These are phyloP conservation scores for Drosophila kanekoi DNA, from an alignment of 2,888 invertebrate genomes.

Conservation along the genomic window DNA sequence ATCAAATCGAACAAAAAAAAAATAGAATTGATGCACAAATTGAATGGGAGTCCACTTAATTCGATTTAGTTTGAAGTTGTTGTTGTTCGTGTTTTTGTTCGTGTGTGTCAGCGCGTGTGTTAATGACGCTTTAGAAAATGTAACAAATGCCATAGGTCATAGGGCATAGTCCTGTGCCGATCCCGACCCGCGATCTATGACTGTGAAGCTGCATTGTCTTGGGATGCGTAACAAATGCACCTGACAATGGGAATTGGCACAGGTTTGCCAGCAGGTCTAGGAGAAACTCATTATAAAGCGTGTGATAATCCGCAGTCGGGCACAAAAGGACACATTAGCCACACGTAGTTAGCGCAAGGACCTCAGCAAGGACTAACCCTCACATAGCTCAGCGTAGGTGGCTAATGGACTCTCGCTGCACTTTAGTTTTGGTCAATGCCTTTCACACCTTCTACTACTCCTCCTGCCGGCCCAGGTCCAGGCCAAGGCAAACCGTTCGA, in stretches of 20 bases:
- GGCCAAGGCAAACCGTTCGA: not conserved
- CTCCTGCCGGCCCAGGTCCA: not conserved
- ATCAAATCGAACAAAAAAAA: constrained; percentile 40
- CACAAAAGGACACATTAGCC: constrained; percentile 74
- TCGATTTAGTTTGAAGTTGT: constrained; percentile 65
- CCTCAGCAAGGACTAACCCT: constrained; percentile 16
- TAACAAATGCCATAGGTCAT: constrained; percentile 21
- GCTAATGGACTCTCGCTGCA: constrained; percentile 69
- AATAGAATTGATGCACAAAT: constrained; percentile 50
- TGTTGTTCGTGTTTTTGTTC: constrained; percentile 26
- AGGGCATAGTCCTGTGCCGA: too few relatives aligned
- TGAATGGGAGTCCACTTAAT: constrained; percentile 69
- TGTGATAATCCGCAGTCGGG: constrained; percentile 77
- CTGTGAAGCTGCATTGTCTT: constrained; percentile 55
- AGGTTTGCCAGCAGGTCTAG: constrained; percentile 74
- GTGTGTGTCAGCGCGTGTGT: constrained; percentile 52
- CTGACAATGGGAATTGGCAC: constrained; percentile 68
- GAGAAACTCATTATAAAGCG: constrained; percentile 69
- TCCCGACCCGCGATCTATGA: not conserved
- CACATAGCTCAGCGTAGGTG: constrained; percentile 59
- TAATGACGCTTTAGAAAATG: constrained; percentile 66
- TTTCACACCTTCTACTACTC: constrained; percentile 69
- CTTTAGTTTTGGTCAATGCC: constrained; percentile 76
- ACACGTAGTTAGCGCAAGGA: constrained; percentile 80
- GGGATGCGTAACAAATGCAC: constrained; percentile 66